These are phyloP conservation scores for Camelus dromedarius DNA, from an alignment of 2,113 vertebrate species.

Conservation along the genomic window DNA sequence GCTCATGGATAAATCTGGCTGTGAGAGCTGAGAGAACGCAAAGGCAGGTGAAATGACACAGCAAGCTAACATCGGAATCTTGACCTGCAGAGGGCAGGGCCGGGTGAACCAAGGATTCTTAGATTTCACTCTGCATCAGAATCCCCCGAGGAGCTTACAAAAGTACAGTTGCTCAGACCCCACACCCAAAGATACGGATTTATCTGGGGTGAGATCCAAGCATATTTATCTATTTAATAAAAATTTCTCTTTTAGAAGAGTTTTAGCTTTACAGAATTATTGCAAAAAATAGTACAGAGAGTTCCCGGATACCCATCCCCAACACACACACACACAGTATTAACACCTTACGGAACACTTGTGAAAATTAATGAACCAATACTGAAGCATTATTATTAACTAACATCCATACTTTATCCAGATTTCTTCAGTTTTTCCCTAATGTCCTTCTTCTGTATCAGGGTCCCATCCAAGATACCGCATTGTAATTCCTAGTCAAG, in stretches of 20 bases:
- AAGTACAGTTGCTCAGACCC: background rate
- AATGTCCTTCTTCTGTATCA: background rate
- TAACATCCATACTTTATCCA: background rate
- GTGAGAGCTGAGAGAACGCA: constrained; percentile 12
- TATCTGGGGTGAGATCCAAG: background rate
- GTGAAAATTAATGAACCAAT: background rate
- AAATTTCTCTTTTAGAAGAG: background rate
- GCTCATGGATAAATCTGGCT: background rate
- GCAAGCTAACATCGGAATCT: constrained; percentile 8
- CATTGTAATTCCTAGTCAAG: background rate
- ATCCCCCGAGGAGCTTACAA: background rate
- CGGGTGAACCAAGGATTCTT: background rate
- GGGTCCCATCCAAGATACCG: background rate
- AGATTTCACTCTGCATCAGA: background rate
- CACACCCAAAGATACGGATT: background rate
- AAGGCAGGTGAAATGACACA: constrained; percentile 29
- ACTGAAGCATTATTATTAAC: background rate
- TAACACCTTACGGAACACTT: background rate
- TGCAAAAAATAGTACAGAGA: background rate
- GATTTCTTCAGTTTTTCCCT: background rate
- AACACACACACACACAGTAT: background rate
- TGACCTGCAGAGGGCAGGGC: background rate
- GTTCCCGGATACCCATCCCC: background rate
- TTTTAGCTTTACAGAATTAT: background rate
- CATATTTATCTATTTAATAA: constrained; percentile 11